These are phyloP conservation scores for Taphrorychus bicolor DNA, from an alignment of 2,888 invertebrate genomes.

Conservation along the genomic window DNA sequence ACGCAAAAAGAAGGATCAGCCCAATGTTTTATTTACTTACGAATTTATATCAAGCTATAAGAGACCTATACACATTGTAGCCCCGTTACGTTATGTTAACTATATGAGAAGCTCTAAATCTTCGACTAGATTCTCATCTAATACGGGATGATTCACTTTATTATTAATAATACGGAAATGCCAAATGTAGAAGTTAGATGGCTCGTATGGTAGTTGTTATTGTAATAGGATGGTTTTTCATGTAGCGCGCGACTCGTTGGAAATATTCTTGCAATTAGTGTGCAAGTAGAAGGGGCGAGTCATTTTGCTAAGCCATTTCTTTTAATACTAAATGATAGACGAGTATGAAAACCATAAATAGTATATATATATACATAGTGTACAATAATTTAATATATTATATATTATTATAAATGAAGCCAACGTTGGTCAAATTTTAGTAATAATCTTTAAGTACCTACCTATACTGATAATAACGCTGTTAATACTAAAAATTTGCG, in stretches of 20 bases:
- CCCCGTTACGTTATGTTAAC: too few relatives aligned
- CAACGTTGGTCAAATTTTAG: constrained; percentile 28
- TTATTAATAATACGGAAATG: too few relatives aligned
- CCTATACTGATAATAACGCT: constrained; percentile 1
- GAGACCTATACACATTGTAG: too few relatives aligned
- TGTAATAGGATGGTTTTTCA: too few relatives aligned
- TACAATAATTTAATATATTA: constrained; percentile 29
- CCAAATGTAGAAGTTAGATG: too few relatives aligned
- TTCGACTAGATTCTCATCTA: too few relatives aligned
- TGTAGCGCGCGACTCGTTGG: background rate
- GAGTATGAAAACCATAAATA: constrained; percentile 3
- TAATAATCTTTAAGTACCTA: constrained; percentile 18
- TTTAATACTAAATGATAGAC: constrained; percentile 11
- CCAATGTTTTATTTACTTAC: constrained; percentile 24
- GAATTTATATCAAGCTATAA: too few relatives aligned
- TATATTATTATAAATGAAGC: constrained; percentile 27
- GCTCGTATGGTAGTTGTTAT: too few relatives aligned
- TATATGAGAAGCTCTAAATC: too few relatives aligned
- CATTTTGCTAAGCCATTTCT: constrained; percentile 12
- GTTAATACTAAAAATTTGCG: constrained; percentile 28
- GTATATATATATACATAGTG: constrained; percentile 23
- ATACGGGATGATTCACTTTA: too few relatives aligned
- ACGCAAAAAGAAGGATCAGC: constrained; percentile 16
- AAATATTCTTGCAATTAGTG: background rate
- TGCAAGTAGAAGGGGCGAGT: background rate